These are phyloP conservation scores for Hipposideros larvatus DNA, from an alignment of 2,797 vertebrate genomes.

Conservation along the genomic window DNA sequence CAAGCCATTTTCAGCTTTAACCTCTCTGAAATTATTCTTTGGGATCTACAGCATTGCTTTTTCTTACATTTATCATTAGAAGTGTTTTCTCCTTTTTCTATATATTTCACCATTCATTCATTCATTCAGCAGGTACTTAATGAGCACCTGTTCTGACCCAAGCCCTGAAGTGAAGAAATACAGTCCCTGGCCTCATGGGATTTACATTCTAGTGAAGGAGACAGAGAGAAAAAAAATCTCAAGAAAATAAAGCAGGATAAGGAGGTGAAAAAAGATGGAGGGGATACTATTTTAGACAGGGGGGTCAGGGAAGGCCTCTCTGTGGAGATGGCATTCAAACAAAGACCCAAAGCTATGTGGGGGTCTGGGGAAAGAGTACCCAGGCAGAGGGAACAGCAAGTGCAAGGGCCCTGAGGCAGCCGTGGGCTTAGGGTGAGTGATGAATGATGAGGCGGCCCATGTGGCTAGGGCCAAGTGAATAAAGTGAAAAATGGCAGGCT, in stretches of 20 bases:
- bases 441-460: neutral
- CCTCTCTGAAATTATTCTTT: neutral
- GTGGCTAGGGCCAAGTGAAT: neutral
- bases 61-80: neutral
- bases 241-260: neutral
- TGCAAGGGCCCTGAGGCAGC: conserved; percentile 11
- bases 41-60: neutral
- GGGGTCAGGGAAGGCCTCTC: neutral
- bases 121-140: neutral
- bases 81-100: neutral
- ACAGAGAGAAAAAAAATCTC: neutral
- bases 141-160: neutral
- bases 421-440: neutral
- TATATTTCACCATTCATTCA: neutral
- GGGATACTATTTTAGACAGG: neutral
- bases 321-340: neutral
- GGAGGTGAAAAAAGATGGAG: neutral
- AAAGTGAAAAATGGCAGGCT: neutral
- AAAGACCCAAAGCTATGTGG: neutral
- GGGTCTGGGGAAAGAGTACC: neutral
- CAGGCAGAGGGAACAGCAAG: neutral
- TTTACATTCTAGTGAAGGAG: conserved; percentile 32
- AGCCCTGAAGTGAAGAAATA: conserved; percentile 1
- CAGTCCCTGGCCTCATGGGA: neutral
- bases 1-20: conserved; percentile 39